Percentiles rank a stretch among this genome's conserved stretches.
Evolutionary conservation across 2,888 invertebrate species (phyloP).

Genomic region (Microctonus aethiopoides): DNA sequence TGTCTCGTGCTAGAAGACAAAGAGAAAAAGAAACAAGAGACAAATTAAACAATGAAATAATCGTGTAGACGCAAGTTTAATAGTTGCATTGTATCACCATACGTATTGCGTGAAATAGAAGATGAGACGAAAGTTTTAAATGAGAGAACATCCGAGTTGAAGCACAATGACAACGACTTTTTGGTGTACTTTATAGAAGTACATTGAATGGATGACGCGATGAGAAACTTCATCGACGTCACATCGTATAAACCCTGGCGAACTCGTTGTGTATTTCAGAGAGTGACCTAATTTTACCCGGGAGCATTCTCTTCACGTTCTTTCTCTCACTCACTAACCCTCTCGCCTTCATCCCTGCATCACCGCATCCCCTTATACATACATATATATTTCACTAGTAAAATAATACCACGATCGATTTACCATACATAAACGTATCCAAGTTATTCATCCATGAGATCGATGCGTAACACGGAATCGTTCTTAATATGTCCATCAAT

Average conservation of each 20-base stretch:
- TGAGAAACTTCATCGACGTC: constrained; percentile 7
- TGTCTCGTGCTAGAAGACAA: neutral
- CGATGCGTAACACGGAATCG: neutral
- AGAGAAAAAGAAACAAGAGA: neutral
- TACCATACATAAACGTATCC: neutral
- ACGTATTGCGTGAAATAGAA: neutral
- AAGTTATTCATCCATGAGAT: neutral
- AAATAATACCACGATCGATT: neutral
- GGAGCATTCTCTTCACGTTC: neutral
- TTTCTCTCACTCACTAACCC: neutral
- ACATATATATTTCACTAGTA: neutral
- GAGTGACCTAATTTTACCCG: constrained; percentile 8
- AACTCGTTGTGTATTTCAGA: neutral
- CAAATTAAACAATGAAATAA: neutral
- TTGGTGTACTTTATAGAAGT: neutral
- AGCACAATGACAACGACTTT: constrained; percentile 11
- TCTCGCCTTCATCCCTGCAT: neutral
- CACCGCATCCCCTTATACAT: too few relatives aligned
- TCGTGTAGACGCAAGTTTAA: neutral
- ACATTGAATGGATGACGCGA: neutral
- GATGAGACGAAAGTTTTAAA: neutral
- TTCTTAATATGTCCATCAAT: neutral
- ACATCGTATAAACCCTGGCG: neutral
- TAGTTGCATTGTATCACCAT: neutral
- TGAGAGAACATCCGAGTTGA: neutral